Conservation (phyloP, 2,797 vertebrate genomes). For the Danio tinwini region DNA sequence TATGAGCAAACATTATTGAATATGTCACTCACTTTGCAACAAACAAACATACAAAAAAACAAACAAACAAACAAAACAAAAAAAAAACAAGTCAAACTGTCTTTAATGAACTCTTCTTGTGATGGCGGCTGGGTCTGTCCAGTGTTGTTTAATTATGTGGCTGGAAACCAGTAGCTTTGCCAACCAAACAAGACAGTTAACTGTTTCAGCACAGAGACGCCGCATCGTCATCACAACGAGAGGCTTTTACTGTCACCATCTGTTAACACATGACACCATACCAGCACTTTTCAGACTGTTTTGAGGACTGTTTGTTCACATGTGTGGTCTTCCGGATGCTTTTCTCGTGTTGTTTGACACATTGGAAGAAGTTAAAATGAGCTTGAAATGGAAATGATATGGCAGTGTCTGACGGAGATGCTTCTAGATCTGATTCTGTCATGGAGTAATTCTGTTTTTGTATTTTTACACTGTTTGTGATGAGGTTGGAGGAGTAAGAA, state of each 20-base stretch:
- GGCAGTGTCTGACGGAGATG: neutral
- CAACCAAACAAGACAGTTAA: conserved; percentile 29
- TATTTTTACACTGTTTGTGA: neutral
- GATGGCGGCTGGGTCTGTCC: conserved; percentile 29
- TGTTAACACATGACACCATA: conserved; percentile 64
- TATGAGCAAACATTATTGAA: no score
- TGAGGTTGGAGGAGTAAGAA: neutral
- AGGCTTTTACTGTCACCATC: conserved; percentile 58
- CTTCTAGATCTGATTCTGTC: neutral
- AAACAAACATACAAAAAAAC: no score
- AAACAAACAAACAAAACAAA: no score
- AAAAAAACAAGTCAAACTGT: conserved; percentile 25
- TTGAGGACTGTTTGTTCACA: conserved; percentile 47
- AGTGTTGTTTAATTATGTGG: conserved; percentile 35
- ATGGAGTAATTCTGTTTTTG: neutral
- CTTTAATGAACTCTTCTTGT: conserved; percentile 45
- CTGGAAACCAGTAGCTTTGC: conserved; percentile 31
- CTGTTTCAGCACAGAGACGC: conserved; percentile 39
- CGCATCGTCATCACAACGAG: conserved; percentile 36
- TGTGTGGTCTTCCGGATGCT: conserved; percentile 56
- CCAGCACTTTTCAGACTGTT: conserved; percentile 39
- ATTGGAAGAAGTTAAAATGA: conserved; percentile 20
- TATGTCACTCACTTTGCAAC: no score
- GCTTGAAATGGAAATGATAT: neutral
- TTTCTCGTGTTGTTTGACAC: conserved; percentile 30